Conservation (phyloP, 2,113 vertebrate genomes). For the Tichodroma muraria region DNA sequence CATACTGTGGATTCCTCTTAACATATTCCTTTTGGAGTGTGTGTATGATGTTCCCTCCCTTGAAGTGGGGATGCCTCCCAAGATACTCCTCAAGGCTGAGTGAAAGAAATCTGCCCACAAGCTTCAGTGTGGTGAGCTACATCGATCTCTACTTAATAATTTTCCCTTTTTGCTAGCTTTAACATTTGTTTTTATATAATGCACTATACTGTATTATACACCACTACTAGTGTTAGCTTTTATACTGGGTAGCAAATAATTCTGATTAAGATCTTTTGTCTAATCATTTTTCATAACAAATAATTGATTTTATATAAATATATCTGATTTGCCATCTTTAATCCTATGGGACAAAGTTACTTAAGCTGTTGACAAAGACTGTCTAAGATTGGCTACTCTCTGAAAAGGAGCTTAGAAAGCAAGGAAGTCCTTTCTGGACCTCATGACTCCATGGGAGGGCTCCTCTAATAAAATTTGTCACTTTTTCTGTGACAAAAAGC, state of each 20-base stretch:
- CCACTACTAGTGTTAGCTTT: background rate
- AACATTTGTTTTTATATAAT: background rate
- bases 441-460: background rate
- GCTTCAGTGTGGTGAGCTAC: background rate
- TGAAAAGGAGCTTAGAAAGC: background rate
- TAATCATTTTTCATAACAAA: background rate
- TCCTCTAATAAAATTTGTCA: background rate
- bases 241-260: background rate
- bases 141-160: background rate
- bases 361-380: background rate
- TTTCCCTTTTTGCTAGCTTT: background rate
- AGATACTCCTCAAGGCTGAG: fast-evolving
- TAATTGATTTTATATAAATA: background rate
- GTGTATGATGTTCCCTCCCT: background rate
- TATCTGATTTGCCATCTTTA: background rate
- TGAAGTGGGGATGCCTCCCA: background rate
- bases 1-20: too few relatives aligned
- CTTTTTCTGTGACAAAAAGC: background rate
- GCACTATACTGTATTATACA: background rate
- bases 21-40: background rate
- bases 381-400: background rate
- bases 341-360: background rate
- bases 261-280: background rate
- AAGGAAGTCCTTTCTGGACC: background rate
- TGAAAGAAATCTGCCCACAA: background rate